These are phyloP conservation scores for Tyrannus savana DNA, from an alignment of 2,113 vertebrate genomes.

Conservation along the genomic window DNA sequence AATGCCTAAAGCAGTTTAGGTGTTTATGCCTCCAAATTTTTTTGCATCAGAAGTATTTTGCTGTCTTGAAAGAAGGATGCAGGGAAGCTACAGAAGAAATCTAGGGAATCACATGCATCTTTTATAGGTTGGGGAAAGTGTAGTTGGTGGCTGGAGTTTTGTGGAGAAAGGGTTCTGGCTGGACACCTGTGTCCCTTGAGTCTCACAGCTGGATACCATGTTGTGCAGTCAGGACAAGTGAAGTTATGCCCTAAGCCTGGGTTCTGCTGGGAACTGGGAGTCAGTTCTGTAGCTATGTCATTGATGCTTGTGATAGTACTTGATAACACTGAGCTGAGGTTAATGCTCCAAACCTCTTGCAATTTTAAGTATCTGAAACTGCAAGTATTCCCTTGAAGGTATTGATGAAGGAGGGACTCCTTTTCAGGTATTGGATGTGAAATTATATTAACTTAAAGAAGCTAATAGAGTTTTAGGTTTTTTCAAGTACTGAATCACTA, in stretches of 20 bases:
- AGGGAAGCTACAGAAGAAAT: not conserved
- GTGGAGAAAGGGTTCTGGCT: not conserved
- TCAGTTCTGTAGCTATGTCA: not conserved
- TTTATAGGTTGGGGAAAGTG: not conserved
- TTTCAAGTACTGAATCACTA: not conserved
- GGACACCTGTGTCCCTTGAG: not conserved
- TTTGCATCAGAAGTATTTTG: not conserved
- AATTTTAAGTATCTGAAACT: not conserved
- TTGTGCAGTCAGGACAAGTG: too few species aligned
- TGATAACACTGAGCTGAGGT: not conserved
- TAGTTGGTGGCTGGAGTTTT: not conserved
- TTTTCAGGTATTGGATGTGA: not conserved
- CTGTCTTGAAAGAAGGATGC: not conserved
- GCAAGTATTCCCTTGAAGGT: not conserved
- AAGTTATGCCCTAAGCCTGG: not conserved
- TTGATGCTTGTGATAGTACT: not conserved
- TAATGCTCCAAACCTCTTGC: not conserved
- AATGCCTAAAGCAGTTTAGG: not conserved
- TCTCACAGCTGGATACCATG: not conserved
- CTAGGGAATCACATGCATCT: fast-evolving
- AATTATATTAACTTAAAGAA: not conserved
- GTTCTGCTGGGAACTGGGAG: not conserved
- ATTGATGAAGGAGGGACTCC: not conserved
- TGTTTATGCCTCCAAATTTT: fast-evolving
- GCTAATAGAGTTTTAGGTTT: not conserved